phyloP scores from a whole-genome alignment of 2,888 invertebrate genomes.

The Tromatobia lineatoria region DNA sequence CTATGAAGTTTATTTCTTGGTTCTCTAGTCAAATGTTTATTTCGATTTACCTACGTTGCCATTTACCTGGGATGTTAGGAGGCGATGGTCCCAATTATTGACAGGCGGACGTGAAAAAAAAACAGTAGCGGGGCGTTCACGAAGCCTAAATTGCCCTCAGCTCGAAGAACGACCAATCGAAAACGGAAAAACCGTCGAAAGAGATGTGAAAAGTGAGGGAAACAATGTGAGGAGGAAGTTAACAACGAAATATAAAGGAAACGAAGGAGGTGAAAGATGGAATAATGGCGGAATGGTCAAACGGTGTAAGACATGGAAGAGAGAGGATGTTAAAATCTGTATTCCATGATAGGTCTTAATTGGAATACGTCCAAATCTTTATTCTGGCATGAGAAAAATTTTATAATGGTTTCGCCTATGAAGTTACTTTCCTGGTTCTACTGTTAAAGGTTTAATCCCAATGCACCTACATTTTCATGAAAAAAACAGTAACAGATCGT shows the following conservation, averaged over 20 bases:
- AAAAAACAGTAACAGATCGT: constrained; percentile 21
- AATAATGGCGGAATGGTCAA: too few species aligned
- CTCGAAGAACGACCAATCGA: constrained; percentile 65
- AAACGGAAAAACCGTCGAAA: constrained; percentile 20
- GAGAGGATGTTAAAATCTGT: too few species aligned
- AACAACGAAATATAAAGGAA: too few species aligned
- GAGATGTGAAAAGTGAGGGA: constrained; percentile 14
- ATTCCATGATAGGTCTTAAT: too few species aligned
- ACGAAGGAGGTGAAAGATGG: too few species aligned
- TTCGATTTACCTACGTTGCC: too few species aligned
- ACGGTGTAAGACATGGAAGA: too few species aligned
- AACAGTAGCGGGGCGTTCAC: constrained; percentile 29
- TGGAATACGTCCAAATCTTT: neutral
- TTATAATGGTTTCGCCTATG: neutral
- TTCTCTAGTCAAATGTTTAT: too few species aligned
- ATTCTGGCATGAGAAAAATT: neutral
- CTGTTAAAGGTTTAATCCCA: too few species aligned
- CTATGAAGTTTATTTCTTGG: neutral
- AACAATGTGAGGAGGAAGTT: neutral
- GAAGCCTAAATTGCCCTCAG: constrained; percentile 31
- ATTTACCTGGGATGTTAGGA: too few species aligned
- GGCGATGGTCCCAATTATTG: neutral
- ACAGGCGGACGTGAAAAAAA: too few species aligned
- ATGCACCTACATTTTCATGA: too few species aligned
- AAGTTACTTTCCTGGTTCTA: neutral